Evolutionary conservation across 2,113 vertebrate species (phyloP).

Genomic region (Procavia capensis): DNA sequence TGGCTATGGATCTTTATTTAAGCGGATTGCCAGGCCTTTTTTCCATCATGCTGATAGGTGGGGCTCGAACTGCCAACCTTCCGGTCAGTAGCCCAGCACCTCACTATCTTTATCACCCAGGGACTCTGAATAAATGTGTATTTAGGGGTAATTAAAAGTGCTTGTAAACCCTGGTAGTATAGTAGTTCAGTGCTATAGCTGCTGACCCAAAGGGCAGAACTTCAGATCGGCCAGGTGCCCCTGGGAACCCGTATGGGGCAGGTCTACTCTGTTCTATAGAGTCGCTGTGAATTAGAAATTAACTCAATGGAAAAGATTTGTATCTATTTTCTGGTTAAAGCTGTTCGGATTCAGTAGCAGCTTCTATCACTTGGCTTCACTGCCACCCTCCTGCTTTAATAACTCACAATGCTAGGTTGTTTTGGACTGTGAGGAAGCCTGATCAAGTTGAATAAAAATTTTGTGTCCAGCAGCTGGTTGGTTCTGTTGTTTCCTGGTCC

Average conservation of each 20-base stretch:
- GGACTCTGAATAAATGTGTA: background rate
- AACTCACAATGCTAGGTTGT: background rate
- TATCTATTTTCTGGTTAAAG: too few relatives aligned
- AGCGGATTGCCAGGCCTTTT: background rate
- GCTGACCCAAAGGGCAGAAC: too few relatives aligned
- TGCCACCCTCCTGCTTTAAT: constrained; percentile 1
- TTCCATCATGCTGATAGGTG: background rate
- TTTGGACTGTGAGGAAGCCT: constrained; percentile 13
- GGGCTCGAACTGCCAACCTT: background rate
- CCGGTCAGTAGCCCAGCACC: background rate
- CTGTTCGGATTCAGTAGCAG: background rate
- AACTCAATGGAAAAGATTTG: too few relatives aligned
- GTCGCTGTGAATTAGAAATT: too few relatives aligned
- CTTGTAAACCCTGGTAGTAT: too few relatives aligned
- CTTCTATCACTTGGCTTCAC: constrained; percentile 22
- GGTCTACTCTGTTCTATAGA: too few relatives aligned
- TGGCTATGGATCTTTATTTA: background rate
- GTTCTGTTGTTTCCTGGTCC: background rate
- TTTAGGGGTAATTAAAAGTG: background rate
- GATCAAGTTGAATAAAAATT: background rate
- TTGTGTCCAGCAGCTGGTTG: background rate
- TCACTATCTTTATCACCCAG: background rate
- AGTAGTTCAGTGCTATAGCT: too few relatives aligned
- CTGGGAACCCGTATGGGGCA: too few relatives aligned
- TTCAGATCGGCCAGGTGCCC: too few relatives aligned